Conservation (phyloP, 2,113 vertebrate species). For the Bolborhynchus lineola region DNA sequence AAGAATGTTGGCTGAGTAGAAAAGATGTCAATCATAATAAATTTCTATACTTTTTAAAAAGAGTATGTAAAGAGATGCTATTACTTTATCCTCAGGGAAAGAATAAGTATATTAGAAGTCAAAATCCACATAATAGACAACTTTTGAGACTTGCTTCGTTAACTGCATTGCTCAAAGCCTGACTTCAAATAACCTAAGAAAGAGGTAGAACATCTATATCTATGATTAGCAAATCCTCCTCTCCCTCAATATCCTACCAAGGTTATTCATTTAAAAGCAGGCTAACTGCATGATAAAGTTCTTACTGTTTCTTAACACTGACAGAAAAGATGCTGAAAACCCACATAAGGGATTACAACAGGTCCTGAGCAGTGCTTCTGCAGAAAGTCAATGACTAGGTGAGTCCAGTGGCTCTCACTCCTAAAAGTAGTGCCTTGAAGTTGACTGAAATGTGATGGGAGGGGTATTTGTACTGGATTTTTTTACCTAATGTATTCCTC, state of each 20-base stretch:
- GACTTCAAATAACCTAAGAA: background rate
- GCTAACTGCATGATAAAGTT: background rate
- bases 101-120: background rate
- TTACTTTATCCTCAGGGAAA: background rate
- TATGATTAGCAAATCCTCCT: background rate
- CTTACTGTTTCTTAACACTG: background rate
- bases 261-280: background rate
- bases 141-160: slow-evolving; percentile 5
- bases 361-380: background rate
- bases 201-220: background rate
- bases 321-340: background rate
- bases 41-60: background rate
- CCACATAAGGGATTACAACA: background rate
- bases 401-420: background rate
- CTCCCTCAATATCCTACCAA: background rate
- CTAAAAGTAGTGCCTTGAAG: background rate
- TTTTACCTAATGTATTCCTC: background rate
- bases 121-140: background rate
- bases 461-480: background rate
- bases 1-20: background rate
- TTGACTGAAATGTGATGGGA: background rate
- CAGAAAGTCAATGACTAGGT: background rate
- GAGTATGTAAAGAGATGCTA: background rate
- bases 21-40: background rate
- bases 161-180: background rate